Percentiles rank a stretch among this genome's conserved stretches.
Conservation (phyloP, 2,888 invertebrate genomes). For the Chymomyza procnemis region DNA sequence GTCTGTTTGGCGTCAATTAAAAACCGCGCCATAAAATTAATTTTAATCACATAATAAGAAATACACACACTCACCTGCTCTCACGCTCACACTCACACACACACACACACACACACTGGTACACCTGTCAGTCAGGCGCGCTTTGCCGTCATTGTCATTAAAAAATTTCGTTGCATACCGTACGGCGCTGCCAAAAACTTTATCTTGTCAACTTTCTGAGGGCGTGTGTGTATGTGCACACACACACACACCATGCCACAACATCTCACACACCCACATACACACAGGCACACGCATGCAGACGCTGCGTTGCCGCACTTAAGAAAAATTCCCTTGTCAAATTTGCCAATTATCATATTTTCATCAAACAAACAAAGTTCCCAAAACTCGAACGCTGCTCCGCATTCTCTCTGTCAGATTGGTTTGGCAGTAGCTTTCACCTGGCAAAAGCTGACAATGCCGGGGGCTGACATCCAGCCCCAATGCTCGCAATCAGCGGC, state of each 20-base stretch:
- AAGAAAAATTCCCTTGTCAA: conserved; percentile 77
- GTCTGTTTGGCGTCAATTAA: conserved; percentile 62
- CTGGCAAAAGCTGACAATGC: conserved; percentile 11
- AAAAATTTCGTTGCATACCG: conserved; percentile 62
- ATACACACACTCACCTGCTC: conserved; percentile 43
- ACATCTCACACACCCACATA: conserved; percentile 15
- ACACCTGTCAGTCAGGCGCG: conserved; percentile 39
- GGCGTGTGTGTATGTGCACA: neutral
- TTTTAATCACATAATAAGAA: conserved; percentile 73
- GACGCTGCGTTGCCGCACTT: conserved; percentile 61
- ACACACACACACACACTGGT: conserved; percentile 17
- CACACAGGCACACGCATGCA: conserved; percentile 7
- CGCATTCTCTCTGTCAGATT: conserved; percentile 22
- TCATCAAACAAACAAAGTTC: conserved; percentile 75
- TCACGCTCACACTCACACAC: conserved; percentile 38
- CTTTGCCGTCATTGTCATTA: conserved; percentile 60
- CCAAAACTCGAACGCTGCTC: conserved; percentile 43
- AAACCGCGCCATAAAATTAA: conserved; percentile 73
- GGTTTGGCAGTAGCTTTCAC: conserved; percentile 29
- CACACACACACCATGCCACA: conserved; percentile 14
- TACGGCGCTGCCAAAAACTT: conserved; percentile 58
- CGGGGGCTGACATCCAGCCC: neutral
- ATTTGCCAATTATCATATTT: conserved; percentile 79
- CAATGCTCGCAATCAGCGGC: conserved; percentile 27
- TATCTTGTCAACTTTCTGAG: conserved; percentile 68